Base-by-base conservation (phyloP, 2,113 vertebrate species). In the Gambusia holbrooki region DNA sequence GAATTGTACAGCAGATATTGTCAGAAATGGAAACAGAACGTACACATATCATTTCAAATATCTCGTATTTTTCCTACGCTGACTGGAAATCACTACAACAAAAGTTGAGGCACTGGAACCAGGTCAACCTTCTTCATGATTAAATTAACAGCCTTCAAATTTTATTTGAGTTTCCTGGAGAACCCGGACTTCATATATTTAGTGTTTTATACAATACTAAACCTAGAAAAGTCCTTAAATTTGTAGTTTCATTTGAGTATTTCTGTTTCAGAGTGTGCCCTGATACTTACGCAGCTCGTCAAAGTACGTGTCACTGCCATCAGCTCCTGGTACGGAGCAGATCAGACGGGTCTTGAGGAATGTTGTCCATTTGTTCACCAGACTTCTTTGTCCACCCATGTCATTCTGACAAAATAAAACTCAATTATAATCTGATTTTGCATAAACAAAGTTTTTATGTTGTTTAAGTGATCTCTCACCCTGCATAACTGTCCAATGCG, bases 361-460 rank as follows among this genome's bases (percentile, higher is more conserved):
- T 0, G 98, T 99, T 0, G 97, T 99, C 98, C 98, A 99, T 86
- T 98, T 99, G 89, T 99, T 99, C 80, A 99, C 97, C 85, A 99
- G 92, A 86, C 97, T 99, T 69, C 97, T 93, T 91, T 98, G 97
- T 30, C 98, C 97, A 0, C 98, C 98, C 93, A 99, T 89, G 0
- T 99, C 98, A 0, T 99, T 99, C 97, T 99, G 92, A 66, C 7
- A 67, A 91, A 66, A 90, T 9, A 76, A 67, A 70, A 73, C 6
- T 25, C 1, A 19, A 25, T 72, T 1, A 51, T 1, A 10, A 58
- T 58, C 22, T 3, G 22, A 58, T n/a, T n/a, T 58, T 58, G 17
- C 45, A 48, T 48, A 19, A 48, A 58, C 25, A 25, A 1, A 51
- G 51, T 3, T 58, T 58, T 11, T 11, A 58, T 58, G 17, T 14